Conservation (phyloP, 2,113 vertebrate genomes). For the Tetrax tetrax region DNA sequence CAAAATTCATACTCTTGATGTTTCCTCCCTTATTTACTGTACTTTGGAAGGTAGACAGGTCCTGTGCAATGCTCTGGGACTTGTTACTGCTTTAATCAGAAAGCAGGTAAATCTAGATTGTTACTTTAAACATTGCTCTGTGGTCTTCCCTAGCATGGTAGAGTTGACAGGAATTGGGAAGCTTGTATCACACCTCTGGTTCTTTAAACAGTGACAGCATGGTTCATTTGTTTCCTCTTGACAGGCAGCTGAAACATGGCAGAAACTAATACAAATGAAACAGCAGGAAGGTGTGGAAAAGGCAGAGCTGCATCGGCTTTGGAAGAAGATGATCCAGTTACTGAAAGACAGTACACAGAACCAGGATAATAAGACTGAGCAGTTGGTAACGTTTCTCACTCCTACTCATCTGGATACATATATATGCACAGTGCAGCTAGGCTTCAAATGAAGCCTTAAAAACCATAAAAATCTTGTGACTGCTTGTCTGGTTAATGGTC, state of each 20-base stretch:
- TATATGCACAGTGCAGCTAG: background rate
- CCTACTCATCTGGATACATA: background rate
- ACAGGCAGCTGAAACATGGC: conserved; percentile 86
- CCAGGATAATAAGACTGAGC: conserved; percentile 83
- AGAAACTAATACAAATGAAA: conserved; percentile 80
- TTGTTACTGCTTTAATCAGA: background rate
- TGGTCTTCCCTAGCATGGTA: background rate
- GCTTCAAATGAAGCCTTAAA: background rate
- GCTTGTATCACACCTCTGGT: rapidly evolving
- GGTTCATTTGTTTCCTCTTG: background rate
- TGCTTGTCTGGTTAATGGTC: background rate
- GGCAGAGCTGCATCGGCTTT: conserved; percentile 83
- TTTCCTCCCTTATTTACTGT: background rate
- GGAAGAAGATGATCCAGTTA: conserved; percentile 85
- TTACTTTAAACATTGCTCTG: background rate
- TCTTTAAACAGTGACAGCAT: background rate
- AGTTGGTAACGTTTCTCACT: conserved; percentile 76
- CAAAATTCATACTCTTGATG: background rate
- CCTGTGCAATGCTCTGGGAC: background rate
- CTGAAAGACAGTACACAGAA: conserved; percentile 76
- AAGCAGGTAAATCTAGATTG: background rate
- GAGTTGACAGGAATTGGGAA: background rate
- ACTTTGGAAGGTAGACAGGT: background rate
- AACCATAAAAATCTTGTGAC: background rate
- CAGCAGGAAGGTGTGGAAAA: conserved; percentile 81